phyloP scores from a whole-genome alignment of 2,113 vertebrate species.

The Ptilonorhynchus violaceus region DNA sequence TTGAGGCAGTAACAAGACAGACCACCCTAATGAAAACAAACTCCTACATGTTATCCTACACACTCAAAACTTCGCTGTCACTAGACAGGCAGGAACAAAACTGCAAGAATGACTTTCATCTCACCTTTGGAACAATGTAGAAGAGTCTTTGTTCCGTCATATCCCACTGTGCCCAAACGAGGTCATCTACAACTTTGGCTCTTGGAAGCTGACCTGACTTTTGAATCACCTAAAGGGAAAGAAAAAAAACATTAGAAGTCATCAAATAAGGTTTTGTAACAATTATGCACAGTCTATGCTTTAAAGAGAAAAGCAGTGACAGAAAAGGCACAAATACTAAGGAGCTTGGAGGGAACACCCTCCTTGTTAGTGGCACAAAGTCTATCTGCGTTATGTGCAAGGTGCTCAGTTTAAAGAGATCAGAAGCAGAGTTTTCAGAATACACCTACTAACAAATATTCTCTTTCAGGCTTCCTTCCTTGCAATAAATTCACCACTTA shows the following conservation, averaged over 20 bases:
- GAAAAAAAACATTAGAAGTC: background rate
- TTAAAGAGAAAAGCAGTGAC: background rate
- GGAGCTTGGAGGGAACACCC: background rate
- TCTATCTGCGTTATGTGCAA: background rate
- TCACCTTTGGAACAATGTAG: conserved; percentile 82
- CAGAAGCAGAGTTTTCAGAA: background rate
- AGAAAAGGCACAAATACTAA: background rate
- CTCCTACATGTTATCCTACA: background rate
- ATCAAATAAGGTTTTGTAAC: background rate
- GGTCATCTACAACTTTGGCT: conserved; percentile 85
- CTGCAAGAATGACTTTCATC: background rate
- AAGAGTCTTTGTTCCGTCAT: conserved; percentile 86
- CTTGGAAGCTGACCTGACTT: conserved; percentile 80
- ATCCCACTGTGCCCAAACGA: conserved; percentile 94
- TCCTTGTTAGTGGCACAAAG: background rate
- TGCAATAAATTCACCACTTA: background rate
- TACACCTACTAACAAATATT: background rate
- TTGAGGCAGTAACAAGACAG: background rate
- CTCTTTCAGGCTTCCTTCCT: background rate
- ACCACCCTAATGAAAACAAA: background rate
- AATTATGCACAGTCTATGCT: background rate
- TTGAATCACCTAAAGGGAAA: conserved; percentile 79
- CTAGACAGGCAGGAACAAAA: background rate
- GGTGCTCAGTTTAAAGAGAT: background rate
- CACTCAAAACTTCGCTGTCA: background rate